These are phyloP conservation scores for Vultur gryphus DNA, from an alignment of 2,797 vertebrate species.

Conservation along the genomic window DNA sequence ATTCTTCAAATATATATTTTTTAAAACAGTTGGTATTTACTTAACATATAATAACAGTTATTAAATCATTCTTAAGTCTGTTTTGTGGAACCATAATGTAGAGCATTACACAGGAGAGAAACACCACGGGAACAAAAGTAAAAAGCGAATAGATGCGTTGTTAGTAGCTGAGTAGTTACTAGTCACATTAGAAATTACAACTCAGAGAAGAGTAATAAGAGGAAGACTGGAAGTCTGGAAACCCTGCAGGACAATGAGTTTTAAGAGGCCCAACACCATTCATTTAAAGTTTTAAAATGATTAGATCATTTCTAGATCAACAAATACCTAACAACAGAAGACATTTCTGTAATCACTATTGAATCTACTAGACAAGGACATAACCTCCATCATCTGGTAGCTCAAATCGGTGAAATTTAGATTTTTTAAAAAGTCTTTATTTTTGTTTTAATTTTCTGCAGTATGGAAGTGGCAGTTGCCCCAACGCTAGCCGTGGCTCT, in stretches of 20 bases:
- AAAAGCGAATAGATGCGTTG: neutral
- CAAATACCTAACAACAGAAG: neutral
- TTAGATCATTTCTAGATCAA: neutral
- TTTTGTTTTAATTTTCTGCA: neutral
- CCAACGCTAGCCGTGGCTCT: accelerated
- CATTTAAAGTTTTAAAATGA: neutral
- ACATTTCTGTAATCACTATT: neutral
- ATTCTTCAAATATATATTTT: conserved; percentile 1
- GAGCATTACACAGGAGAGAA: neutral
- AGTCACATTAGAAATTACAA: neutral
- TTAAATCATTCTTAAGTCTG: conserved; percentile 5
- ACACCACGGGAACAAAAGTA: neutral
- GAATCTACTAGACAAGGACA: neutral
- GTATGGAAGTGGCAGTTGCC: neutral
- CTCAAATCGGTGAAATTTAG: neutral
- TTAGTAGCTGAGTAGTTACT: neutral
- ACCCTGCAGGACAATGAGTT: neutral
- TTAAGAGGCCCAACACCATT: neutral
- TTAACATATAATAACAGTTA: neutral
- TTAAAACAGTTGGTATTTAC: conserved; percentile 24
- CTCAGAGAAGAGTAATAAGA: neutral
- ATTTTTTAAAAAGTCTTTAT: neutral
- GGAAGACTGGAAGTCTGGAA: neutral
- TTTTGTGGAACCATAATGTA: neutral
- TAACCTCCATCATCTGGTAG: neutral